Evolutionary conservation across 2,797 vertebrate genomes (phyloP).

Genomic region (Pseudochirops cupreus): DNA sequence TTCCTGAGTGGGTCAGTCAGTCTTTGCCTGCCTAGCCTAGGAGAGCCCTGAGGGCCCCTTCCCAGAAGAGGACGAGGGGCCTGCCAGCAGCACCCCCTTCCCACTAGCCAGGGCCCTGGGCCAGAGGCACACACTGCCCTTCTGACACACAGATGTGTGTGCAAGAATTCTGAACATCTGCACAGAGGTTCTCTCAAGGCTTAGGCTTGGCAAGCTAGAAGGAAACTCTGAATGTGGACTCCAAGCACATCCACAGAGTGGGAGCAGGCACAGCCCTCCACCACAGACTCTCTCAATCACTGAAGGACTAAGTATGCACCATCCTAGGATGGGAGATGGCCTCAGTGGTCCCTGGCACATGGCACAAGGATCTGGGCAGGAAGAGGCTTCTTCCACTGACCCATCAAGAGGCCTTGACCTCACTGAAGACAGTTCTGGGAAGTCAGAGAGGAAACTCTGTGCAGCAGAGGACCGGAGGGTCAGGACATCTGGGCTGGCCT

Average conservation of each 20-base stretch:
- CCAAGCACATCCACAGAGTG: conserved; percentile 49
- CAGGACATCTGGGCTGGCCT: neutral
- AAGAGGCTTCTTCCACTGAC: neutral
- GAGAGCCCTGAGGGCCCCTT: conserved; percentile 56
- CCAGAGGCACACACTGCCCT: conserved; percentile 55
- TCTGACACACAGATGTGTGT: conserved; percentile 79
- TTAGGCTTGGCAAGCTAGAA: conserved; percentile 71
- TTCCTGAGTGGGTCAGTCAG: neutral
- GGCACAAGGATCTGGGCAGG: neutral
- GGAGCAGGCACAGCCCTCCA: neutral
- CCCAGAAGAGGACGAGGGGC: conserved; percentile 38
- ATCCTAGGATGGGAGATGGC: neutral
- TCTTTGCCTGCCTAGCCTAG: conserved; percentile 37
- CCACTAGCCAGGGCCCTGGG: conserved; percentile 65
- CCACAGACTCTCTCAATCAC: neutral
- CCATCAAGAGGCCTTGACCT: neutral
- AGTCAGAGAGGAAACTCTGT: neutral
- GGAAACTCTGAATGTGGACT: conserved; percentile 75
- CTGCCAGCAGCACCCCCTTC: conserved; percentile 65
- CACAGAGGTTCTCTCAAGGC: conserved; percentile 62
- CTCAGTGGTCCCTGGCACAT: neutral
- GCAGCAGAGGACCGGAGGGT: too few relatives aligned
- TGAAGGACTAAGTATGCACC: neutral
- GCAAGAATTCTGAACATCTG: conserved; percentile 71
- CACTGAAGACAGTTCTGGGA: neutral